Percentiles rank a stretch among this genome's conserved stretches.
Evolutionary conservation across 2,797 vertebrate species (phyloP).

Genomic region (Pseudomugil tenellus): DNA sequence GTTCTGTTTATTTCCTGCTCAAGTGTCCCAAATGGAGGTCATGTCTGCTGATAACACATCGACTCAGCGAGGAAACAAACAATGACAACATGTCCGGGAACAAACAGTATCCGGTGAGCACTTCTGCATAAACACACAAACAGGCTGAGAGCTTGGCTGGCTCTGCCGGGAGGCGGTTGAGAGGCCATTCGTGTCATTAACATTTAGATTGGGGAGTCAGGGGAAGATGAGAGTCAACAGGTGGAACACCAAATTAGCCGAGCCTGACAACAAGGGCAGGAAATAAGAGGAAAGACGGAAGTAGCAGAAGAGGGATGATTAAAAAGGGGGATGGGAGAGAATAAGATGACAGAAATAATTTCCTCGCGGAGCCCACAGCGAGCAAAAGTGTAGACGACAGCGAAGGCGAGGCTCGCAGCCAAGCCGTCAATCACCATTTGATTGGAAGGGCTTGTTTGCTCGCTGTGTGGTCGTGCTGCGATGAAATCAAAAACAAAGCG

Average conservation of each 20-base stretch:
- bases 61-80: conserved; percentile 28
- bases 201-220: conserved; percentile 73
- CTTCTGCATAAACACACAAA: conserved; percentile 28
- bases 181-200: conserved; percentile 64
- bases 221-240: conserved; percentile 64
- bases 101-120: conserved; percentile 27
- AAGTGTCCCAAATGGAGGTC: conserved; percentile 17
- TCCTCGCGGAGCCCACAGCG: conserved; percentile 42
- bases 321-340: conserved; percentile 35
- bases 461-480: conserved; percentile 38
- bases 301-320: conserved; percentile 49
- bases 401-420: conserved; percentile 48
- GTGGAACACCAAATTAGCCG: conserved; percentile 50
- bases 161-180: conserved; percentile 2
- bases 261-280: conserved; percentile 49
- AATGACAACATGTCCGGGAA: conserved; percentile 17
- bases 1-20: conserved; percentile 24
- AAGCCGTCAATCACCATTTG: conserved; percentile 58
- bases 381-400: conserved; percentile 58
- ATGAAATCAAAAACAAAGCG: conserved; percentile 50
- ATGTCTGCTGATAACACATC: conserved; percentile 25
- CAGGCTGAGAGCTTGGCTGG: conserved; percentile 5
- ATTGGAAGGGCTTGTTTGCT: conserved; percentile 55
- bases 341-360: conserved; percentile 56
- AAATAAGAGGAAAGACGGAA: conserved; percentile 53